phyloP scores from a whole-genome alignment of 64 coral and sea anemone genomes.

The Porites lutea region DNA sequence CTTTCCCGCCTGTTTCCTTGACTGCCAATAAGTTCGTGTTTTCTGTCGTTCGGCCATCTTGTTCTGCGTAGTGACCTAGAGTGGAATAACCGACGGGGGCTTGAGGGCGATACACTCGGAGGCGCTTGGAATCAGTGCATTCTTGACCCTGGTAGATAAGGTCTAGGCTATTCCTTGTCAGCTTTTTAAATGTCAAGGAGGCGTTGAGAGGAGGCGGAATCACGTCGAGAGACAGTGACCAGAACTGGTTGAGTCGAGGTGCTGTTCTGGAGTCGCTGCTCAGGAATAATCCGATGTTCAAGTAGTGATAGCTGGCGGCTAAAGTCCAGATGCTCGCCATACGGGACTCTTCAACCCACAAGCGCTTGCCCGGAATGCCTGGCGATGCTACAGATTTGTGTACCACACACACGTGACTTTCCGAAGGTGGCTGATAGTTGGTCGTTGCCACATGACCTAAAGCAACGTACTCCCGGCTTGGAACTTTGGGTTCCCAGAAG shows the following conservation, averaged over 20 bases:
- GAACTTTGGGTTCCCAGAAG: conserved; percentile 73
- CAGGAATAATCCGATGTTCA: conserved; percentile 59
- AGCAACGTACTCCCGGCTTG: conserved; percentile 49
- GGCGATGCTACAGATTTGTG: conserved; percentile 51
- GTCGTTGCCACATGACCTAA: conserved; percentile 70
- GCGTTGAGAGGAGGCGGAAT: conserved; percentile 69
- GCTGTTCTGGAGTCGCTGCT: conserved; percentile 34
- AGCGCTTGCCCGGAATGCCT: conserved; percentile 60
- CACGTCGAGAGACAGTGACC: conserved; percentile 57
- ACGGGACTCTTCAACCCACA: conserved; percentile 67
- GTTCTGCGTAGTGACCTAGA: conserved; percentile 76
- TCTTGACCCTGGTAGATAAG: conserved; percentile 66
- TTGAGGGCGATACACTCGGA: conserved; percentile 87
- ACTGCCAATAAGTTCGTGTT: conserved; percentile 57
- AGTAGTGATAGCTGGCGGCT: conserved; percentile 51
- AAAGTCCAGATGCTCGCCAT: conserved; percentile 65
- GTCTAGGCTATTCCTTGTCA: conserved; percentile 58
- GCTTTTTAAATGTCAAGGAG: conserved; percentile 50
- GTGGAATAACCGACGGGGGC: conserved; percentile 67
- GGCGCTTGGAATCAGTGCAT: conserved; percentile 48
- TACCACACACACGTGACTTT: conserved; percentile 52
- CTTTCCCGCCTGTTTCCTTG: conserved; percentile 65
- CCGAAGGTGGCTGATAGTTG: conserved; percentile 52
- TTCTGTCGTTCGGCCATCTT: not conserved
- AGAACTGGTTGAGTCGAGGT: conserved; percentile 6